Conservation (phyloP, 2,888 invertebrate species). For the Netelia fuscicornis region DNA sequence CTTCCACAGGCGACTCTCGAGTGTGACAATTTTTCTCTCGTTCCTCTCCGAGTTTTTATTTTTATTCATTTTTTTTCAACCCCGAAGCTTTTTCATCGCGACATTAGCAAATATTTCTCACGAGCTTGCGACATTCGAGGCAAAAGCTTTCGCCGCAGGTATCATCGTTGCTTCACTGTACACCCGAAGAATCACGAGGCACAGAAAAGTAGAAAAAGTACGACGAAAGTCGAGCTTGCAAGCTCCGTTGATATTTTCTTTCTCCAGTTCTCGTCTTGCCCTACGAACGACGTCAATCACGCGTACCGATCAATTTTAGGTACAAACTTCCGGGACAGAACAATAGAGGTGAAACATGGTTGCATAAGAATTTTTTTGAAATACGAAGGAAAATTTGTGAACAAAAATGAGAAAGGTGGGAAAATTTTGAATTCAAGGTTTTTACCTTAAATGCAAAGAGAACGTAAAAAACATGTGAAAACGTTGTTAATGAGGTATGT, state of each 20-base stretch:
- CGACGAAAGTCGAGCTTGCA: slow-evolving; percentile 29
- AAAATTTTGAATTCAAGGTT: slow-evolving; percentile 50
- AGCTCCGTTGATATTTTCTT: not conserved
- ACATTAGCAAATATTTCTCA: slow-evolving; percentile 47
- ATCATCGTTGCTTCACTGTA: slow-evolving; percentile 16
- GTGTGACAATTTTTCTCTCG: slow-evolving; percentile 25
- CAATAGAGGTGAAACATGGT: not conserved
- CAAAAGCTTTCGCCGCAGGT: slow-evolving; percentile 8
- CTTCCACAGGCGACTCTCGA: not conserved
- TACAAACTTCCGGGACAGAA: not conserved
- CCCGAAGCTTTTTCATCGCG: slow-evolving; percentile 23
- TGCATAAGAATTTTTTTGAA: not conserved
- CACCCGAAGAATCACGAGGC: not conserved
- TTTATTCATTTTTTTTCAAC: not conserved
- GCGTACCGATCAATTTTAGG: not conserved
- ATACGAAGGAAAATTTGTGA: not conserved
- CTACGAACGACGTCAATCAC: slow-evolving; percentile 4
- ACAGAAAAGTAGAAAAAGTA: slow-evolving; percentile 14
- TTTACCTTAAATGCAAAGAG: not conserved
- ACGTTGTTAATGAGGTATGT: slow-evolving; percentile 36
- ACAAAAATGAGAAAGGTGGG: slow-evolving; percentile 9
- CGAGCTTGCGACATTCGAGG: slow-evolving; percentile 24
- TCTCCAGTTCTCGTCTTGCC: not conserved
- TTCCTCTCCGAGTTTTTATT: not conserved
- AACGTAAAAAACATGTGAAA: not conserved